Base-by-base conservation (phyloP, 2,113 vertebrate species). In the Arvicanthis niloticus region DNA sequence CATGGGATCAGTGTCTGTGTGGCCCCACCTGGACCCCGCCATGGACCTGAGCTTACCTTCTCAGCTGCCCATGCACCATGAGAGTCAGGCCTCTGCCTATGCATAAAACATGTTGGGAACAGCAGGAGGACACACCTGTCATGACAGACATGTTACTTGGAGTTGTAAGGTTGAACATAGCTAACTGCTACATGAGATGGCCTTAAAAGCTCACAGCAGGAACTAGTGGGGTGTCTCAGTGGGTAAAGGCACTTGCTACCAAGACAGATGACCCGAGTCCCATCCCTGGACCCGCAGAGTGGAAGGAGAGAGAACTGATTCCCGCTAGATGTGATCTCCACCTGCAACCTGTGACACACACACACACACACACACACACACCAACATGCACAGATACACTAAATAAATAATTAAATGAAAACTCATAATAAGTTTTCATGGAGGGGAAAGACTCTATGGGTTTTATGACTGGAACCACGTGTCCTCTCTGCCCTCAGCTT, bases 111-210 rank as follows among this genome's bases (percentile, higher is more conserved):
- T 10, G 34, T n/a, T 56, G 42, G 48, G 12, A 70, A 2, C 8
- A 12, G 58, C 0, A 0, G 5, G 7, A 37, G 17, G 70, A 42
- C 7, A 15, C 1, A 3, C 31, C 67, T 40, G 1, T 7, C 7
- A 0, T 0, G 75, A 10, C 37, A 0, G 0, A 15, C 1, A 0
- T 17, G 5, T 40, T 70, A 24, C 22, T 0, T 24, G n/a, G 29
- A 51, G 1, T 12, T 45, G 10, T 11, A 29, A 60, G n/a, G 58
- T 21, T 15, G 40, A 51, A 10, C 6, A 2, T 5, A 12, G 56
- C 84, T 70, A 2, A 5, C 12, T 72, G 24, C 15, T 58, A 12
- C 2, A 1, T 13, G 6, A 26, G 53, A 42, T 72, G 5, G 62
- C 10, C 12, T 48, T 13, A 13, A 6, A 22, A n/a, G 42, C 40